phyloP scores from a whole-genome alignment of 2,797 vertebrate genomes.

The Margarornis squamiger region DNA sequence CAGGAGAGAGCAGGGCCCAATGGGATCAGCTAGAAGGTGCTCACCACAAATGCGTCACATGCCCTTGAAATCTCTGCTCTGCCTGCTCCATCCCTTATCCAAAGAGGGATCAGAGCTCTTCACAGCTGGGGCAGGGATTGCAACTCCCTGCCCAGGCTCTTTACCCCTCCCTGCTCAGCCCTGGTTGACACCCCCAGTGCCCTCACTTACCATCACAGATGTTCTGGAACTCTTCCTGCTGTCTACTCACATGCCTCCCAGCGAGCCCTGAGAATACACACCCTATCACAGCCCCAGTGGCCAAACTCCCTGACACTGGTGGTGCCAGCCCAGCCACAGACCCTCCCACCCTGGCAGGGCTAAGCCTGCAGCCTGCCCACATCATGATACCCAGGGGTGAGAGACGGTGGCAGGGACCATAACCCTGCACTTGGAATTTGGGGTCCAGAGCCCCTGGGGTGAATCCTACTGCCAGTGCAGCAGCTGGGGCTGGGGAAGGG shows the following conservation, averaged over 20 bases:
- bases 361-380: neutral
- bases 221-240: neutral
- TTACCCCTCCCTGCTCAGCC: neutral
- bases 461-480: neutral
- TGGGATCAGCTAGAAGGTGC: neutral
- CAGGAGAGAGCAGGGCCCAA: neutral
- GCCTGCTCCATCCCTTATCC: neutral
- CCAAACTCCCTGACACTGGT: neutral
- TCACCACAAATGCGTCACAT: neutral
- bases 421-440: neutral
- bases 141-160: neutral
- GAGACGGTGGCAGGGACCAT: neutral
- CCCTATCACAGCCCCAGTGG: neutral
- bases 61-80: neutral
- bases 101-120: neutral
- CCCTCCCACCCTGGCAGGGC: neutral
- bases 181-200: neutral
- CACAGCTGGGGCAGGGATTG: neutral
- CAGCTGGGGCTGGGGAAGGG: neutral
- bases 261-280: neutral
- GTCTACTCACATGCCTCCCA: neutral
- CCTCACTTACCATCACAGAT: neutral
- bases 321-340: neutral
- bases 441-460: neutral
- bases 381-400: rapidly evolving